Evolutionary conservation across 2,888 invertebrate species (phyloP).

Genomic region (Gibbula magus): DNA sequence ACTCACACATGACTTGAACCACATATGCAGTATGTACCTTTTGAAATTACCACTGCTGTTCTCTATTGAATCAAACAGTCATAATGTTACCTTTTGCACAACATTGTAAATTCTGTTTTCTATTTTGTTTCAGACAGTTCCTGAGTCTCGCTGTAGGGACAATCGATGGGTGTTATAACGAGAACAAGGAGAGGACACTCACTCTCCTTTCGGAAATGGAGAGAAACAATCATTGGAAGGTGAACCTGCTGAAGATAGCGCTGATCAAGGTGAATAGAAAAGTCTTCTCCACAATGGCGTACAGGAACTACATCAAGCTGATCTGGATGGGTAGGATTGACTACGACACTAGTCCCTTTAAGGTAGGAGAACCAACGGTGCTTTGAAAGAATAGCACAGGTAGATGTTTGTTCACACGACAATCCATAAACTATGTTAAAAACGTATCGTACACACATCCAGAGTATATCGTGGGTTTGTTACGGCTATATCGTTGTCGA

Average conservation of each 20-base stretch:
- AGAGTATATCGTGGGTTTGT: no score
- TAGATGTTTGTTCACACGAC: no score
- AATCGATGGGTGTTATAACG: constrained; percentile 5
- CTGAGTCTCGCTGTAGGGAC: background rate
- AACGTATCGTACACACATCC: no score
- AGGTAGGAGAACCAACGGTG: background rate
- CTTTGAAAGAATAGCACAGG: no score
- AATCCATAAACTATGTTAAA: no score
- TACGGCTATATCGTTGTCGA: no score
- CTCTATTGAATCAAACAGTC: no score
- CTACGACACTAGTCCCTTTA: background rate
- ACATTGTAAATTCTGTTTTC: no score
- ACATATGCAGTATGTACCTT: no score
- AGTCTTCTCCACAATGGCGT: background rate
- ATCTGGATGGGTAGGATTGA: background rate
- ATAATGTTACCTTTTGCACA: no score
- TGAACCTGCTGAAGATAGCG: background rate
- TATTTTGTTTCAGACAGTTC: background rate
- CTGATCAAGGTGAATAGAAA: background rate
- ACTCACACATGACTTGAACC: no score
- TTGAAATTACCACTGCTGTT: no score
- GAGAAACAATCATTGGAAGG: background rate
- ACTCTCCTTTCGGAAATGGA: background rate
- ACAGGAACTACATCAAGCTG: background rate
- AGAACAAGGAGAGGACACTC: background rate